phyloP scores from a whole-genome alignment of 2,113 vertebrate species.

The Neodontobutis hainanensis region DNA sequence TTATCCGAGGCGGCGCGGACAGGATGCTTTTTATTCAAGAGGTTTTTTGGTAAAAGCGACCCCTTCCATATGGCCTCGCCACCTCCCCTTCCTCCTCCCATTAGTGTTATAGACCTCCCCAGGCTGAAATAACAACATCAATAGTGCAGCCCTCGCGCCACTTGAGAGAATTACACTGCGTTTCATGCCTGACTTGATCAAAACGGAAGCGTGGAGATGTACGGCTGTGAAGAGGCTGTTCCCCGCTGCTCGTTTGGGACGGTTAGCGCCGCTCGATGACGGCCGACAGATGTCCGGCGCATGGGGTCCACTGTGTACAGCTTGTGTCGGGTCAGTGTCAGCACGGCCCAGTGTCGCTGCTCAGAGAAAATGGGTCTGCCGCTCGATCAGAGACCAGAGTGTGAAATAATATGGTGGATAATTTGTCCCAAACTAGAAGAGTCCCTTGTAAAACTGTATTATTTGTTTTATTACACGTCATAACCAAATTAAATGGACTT shows the following conservation, averaged over 20 bases:
- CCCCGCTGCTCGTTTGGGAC: conserved; percentile 85
- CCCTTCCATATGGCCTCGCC: conserved; percentile 90
- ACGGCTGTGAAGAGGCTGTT: conserved; percentile 88
- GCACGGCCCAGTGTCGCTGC: conserved; percentile 59
- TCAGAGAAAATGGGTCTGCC: neutral
- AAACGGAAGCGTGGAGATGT: conserved; percentile 90
- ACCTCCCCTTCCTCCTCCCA: conserved; percentile 57
- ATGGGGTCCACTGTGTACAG: conserved; percentile 81
- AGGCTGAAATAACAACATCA: conserved; percentile 92
- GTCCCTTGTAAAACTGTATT: too few species aligned
- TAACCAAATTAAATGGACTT: too few species aligned
- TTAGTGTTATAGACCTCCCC: conserved; percentile 84
- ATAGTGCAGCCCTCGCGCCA: conserved; percentile 85
- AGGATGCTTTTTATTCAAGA: conserved; percentile 93
- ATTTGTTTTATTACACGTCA: too few species aligned
- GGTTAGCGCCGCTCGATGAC: conserved; percentile 80
- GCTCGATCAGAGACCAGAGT: conserved; percentile 1
- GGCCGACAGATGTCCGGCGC: conserved; percentile 87
- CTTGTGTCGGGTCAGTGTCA: conserved; percentile 82
- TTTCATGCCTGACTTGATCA: conserved; percentile 94
- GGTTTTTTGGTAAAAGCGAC: conserved; percentile 66
- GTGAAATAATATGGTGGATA: neutral
- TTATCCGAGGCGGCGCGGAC: conserved; percentile 71
- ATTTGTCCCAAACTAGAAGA: too few species aligned
- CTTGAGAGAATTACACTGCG: conserved; percentile 91